Evolutionary conservation across 2,113 vertebrate species (phyloP), one percentile per base, ranked within the genome.

Genomic region (Platysteira castanea): DNA sequence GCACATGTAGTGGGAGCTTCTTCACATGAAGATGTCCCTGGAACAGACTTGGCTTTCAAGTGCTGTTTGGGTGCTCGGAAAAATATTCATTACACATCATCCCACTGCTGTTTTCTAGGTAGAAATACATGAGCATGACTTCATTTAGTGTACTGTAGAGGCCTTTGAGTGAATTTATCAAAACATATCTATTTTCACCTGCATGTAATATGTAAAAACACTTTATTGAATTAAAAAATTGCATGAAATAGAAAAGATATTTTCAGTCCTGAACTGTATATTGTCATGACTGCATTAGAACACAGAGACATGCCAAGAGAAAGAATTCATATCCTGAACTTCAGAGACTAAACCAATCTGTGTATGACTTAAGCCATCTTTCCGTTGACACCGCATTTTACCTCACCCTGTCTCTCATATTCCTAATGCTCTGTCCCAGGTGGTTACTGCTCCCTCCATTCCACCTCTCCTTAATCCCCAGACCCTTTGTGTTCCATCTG

Each of bases 141-240:
- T 53, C 9, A 33, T 70, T 86, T 46, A 70, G 41, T 23, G 37
- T 35, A 47, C 6, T 59, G 1, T 35, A 50, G 8, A 39, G 35
- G 22, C 21, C 13, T 70, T 50, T 14, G 15, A 39, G n/a, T 56
- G 31, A 68, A 52, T 75, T 57, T 57, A 30, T 27, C 50, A 42
- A 26, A 80, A 61, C 3, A 2, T 19, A 42, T 5, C 37, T 57
- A 33, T 73, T 69, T 86, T 74, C 11, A n/a, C 46, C 26, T 33
- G 6, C 2, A 7, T 21, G 4, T 41, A 59, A 27, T 9, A 33
- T 0, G 2, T 37, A 46, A 70, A 79, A 57, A 16, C 2, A 0
- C 31, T 26, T 37, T 27, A 60, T 6, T 44, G 23, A 44, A 70
- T 18, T 18, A 33, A 53, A 47, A 26, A 67, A 56, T 64, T 41